A percentile compares a stretch with the other conserved stretches of the same genome.
phyloP scores from a whole-genome alignment of 2,888 invertebrate genomes.

The Boloria selene region DNA sequence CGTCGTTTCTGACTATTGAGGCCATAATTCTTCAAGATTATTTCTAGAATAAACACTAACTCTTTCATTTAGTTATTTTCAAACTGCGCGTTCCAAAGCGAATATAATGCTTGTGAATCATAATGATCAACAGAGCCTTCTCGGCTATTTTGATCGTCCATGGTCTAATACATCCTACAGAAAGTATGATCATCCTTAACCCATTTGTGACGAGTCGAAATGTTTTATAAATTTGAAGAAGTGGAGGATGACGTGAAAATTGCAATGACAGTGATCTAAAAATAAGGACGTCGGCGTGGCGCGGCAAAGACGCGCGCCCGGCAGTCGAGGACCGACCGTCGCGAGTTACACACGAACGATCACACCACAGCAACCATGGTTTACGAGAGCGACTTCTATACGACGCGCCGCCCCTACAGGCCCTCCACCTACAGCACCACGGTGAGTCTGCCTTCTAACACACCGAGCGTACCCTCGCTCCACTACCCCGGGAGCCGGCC shows the following conservation, averaged over 20 bases:
- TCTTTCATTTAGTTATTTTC: conserved; percentile 33
- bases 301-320: conserved; percentile 55
- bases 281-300: conserved; percentile 66
- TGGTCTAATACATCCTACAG: conserved; percentile 48
- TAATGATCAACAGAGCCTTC: conserved; percentile 21
- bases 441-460: conserved; percentile 72
- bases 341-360: conserved; percentile 77
- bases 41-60: conserved; percentile 32
- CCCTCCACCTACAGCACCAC: conserved; percentile 92
- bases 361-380: conserved; percentile 87
- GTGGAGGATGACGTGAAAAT: conserved; percentile 73
- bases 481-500: conserved; percentile 75
- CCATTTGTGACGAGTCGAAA: conserved; percentile 61
- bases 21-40: conserved; percentile 33
- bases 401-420: conserved; percentile 91
- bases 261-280: conserved; percentile 82
- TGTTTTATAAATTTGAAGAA: conserved; percentile 59
- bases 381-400: conserved; percentile 96
- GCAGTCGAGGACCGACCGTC: conserved; percentile 78
- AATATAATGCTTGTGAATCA: conserved; percentile 37
- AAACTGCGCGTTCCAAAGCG: conserved; percentile 15
- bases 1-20: not conserved
- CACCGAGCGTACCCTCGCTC: conserved; percentile 68
- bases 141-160: conserved; percentile 50
- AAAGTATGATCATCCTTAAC: conserved; percentile 68